Evolutionary conservation across 35 echinoderm and acorn worm genomes (phyloP), one percentile per base, ranked within the genome.

Genomic region (Strongylocentrotus purpuratus): DNA sequence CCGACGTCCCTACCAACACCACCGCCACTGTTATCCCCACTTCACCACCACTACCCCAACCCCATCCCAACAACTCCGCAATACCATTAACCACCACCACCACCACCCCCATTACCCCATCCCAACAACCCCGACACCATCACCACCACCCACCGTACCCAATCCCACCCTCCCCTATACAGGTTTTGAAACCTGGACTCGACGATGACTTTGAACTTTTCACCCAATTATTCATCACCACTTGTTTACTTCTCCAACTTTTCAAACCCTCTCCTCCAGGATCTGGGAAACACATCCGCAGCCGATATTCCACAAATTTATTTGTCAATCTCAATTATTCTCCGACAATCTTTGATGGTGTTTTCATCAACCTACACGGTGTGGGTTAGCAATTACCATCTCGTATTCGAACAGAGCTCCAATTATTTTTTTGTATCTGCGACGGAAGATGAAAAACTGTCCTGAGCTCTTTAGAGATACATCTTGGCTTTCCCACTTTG

Each of bases 221-320:
- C 65, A 78, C 65, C 65, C 65, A 28, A 78, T 78, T 78, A 78
- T 78, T 78, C 65, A 78, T 78, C 87, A 89, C 45, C 87, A 45
- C 87, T 89, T 89, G 87, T 89, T 89, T 89, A 89, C 87, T 45
- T 89, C 87, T 89, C 87, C 65, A n/a, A 78, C 5, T 22, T 78
- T 78, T 78, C 65, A 22, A 70, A 15, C 65, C 65, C 20, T 78
- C 8, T 28, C 65, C 28, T 78, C 65, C 32, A 28, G 4, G 45
- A 89, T 11, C 87, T 89, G 87, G 31, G 32, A 89, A 89, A 89
- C 32, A 25, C 87, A 89, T 89, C 87, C 87, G 41, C 87, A 45
- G 33, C 33, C 87, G 87, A 46, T 89, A 33, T 46, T 46, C 87
- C 33, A 33, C 32, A 89, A 89, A 89, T 89, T 89, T 46, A 46